Conservation (phyloP, 2,797 vertebrate species). For the Crax fasciolata region DNA sequence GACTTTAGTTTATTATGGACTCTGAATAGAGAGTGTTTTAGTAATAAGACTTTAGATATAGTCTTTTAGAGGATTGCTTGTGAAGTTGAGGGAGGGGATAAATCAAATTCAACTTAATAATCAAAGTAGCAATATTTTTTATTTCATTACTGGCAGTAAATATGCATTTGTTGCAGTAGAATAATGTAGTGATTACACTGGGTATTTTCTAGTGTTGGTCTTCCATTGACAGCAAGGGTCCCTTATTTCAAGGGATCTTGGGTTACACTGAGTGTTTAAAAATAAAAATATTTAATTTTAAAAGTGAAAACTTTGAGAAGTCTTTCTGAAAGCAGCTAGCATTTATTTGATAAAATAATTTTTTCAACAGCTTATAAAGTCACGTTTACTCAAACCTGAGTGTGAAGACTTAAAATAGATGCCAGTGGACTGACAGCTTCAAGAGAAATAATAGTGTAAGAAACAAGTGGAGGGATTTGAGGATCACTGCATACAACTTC, state of each 20-base stretch:
- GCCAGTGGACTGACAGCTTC: neutral
- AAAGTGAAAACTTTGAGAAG: neutral
- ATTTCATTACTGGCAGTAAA: neutral
- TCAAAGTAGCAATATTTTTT: neutral
- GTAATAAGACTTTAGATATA: neutral
- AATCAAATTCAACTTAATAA: neutral
- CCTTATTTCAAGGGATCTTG: neutral
- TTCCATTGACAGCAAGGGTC: neutral
- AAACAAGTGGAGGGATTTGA: constrained; percentile 2
- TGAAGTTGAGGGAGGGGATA: neutral
- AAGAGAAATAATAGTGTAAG: neutral
- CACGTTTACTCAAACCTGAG: neutral
- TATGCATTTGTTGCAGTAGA: neutral
- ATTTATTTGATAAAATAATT: constrained; percentile 9
- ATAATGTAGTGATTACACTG: neutral
- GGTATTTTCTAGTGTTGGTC: neutral
- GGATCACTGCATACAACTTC: neutral
- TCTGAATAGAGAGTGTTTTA: neutral
- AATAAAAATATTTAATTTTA: neutral
- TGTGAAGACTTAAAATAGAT: constrained; percentile 6
- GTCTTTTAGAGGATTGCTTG: neutral
- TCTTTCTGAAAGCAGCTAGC: neutral
- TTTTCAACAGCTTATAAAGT: constrained; percentile 18
- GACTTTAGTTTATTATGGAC: neutral
- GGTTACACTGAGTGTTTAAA: neutral